phyloP scores from a whole-genome alignment of 2,113 vertebrate genomes.

The Lonchura striata region DNA sequence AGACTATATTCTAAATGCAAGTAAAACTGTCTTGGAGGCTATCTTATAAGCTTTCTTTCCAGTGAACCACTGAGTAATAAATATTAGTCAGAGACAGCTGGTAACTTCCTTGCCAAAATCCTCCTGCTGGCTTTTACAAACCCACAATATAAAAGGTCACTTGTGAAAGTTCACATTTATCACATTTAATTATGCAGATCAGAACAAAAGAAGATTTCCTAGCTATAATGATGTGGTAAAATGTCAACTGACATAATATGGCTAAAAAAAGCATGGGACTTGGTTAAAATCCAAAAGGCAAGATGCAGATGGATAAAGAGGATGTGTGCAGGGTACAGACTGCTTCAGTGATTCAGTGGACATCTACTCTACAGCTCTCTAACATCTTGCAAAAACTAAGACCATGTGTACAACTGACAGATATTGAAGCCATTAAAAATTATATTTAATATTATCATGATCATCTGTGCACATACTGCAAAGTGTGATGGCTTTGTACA shows the following conservation, averaged over 20 bases:
- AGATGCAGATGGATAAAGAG: neutral
- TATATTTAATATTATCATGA: neutral
- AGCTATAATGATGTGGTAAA: neutral
- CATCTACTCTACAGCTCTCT: neutral
- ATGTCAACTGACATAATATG: constrained; percentile 6
- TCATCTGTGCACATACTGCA: neutral
- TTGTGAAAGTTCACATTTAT: constrained; percentile 30
- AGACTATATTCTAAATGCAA: neutral
- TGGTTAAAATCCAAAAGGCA: neutral
- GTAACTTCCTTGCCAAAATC: constrained; percentile 1
- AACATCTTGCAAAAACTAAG: neutral
- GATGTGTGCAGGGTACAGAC: neutral
- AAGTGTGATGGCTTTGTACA: neutral
- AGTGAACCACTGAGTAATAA: neutral
- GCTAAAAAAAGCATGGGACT: constrained; percentile 18
- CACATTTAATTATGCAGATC: constrained; percentile 28
- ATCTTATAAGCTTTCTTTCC: neutral
- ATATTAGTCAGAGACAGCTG: constrained; percentile 33
- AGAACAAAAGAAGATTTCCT: constrained; percentile 31
- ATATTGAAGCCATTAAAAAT: neutral
- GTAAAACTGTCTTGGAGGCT: neutral
- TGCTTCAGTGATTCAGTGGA: neutral
- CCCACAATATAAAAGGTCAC: constrained; percentile 19
- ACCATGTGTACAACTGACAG: neutral
- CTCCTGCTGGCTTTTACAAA: constrained; percentile 12